Base-by-base conservation (phyloP, 1,140 invertebrate genomes). In the Ooceraea biroi region DNA sequence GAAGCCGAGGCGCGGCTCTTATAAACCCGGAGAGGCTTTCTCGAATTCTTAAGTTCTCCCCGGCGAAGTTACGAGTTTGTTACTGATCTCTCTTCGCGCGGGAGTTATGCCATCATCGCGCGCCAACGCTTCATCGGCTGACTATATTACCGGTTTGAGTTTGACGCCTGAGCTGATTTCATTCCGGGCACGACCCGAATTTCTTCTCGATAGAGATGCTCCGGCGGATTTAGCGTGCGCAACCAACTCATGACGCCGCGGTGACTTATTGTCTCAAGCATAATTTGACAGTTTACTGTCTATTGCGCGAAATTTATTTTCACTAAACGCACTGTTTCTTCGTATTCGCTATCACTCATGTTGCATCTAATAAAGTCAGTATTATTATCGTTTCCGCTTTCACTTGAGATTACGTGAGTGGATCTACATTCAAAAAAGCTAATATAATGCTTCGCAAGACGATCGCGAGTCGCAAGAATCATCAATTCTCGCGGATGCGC, bases 41-140 rank as follows among this genome's bases (percentile, higher is more conserved):
- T 55, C 46, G 61, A 83, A 77, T 86, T 84, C 85, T 77, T 86
- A 86, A 86, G 85, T 72, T 78, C 22, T 73, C 61, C 73, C 66
- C 36, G 36, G 55, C 14, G 25, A 82, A 85, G 77, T 85, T 85
- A 66, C 68, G 57, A 83, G 71, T 72, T 36, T 73, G 66, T 63
- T 66, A 85, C 83, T 73, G 83, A 85, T 85, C 78, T 80, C 74
- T 84, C 55, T 25, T 58, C 30, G 50, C 22, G 11, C 61, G 50
- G 25, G n/a, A 77, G 73, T 58, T 63, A 83, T 22, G 65, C 76
- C 76, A 55, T 78, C 76, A 55, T 78, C 65, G 52, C 44, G 58
- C 27, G 30, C 14, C 3, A 14, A 0, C 60, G 30, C 73, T 76
- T 63, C 73, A 76, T 76, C 73, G 58, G n/a, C 65, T 80, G 76